These are phyloP conservation scores for Engraulis encrasicolus DNA, from an alignment of 2,113 vertebrate genomes.

Conservation along the genomic window DNA sequence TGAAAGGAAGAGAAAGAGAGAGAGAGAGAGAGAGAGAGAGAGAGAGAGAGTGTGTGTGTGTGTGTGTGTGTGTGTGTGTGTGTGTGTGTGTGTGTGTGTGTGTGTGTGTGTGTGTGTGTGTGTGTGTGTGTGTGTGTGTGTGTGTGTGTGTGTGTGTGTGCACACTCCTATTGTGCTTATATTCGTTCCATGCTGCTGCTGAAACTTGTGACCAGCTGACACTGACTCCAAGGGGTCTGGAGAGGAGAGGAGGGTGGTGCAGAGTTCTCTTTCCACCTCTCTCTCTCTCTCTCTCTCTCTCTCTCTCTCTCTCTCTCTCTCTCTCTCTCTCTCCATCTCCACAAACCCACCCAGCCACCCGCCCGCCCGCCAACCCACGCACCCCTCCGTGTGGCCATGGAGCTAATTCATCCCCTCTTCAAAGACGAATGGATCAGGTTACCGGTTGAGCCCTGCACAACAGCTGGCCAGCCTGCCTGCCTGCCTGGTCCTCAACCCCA, in stretches of 20 bases:
- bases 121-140: background rate
- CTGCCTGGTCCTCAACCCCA: background rate
- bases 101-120: background rate
- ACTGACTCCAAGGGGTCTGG: background rate
- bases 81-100: background rate
- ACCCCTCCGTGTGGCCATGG: conserved; percentile 7
- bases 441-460: background rate
- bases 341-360: too few species aligned
- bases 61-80: background rate
- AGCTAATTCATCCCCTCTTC: conserved; percentile 36
- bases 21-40: background rate
- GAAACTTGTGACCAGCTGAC: background rate
- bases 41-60: background rate
- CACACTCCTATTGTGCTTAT: background rate
- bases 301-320: background rate
- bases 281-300: background rate
- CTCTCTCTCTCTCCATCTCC: conserved; percentile 16
- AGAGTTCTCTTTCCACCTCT: too few species aligned
- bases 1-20: too few species aligned
- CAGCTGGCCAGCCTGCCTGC: conserved; percentile 5
- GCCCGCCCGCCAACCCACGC: too few species aligned
- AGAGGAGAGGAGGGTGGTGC: background rate
- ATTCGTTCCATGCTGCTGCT: background rate
- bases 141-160: background rate
- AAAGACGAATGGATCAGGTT: conserved; percentile 24